Conservation (phyloP, 2,113 vertebrate species). For the Ameiurus melas region DNA sequence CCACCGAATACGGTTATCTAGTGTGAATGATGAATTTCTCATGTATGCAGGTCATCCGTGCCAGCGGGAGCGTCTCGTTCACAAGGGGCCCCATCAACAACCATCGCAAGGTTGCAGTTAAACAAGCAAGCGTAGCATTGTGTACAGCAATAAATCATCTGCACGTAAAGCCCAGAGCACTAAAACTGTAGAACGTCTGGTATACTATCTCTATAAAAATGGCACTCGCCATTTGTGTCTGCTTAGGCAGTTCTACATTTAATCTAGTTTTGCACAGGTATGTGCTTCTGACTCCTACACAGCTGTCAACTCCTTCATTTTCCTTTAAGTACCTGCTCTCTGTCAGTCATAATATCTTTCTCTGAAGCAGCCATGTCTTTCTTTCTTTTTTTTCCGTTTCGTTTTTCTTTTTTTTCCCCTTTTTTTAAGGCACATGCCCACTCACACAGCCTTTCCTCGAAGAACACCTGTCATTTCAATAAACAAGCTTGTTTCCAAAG, state of each 20-base stretch:
- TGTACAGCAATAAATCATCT: conserved; percentile 50
- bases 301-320: conserved; percentile 27
- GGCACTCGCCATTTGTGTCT: conserved; percentile 42
- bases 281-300: conserved; percentile 23
- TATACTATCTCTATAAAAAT: conserved; percentile 47
- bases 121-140: conserved; percentile 48
- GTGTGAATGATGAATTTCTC: conserved; percentile 46
- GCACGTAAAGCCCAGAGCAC: conserved; percentile 43
- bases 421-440: conserved; percentile 14
- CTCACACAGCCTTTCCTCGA: conserved; percentile 4
- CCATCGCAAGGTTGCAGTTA: conserved; percentile 51
- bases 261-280: conserved; percentile 28
- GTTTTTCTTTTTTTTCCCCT: not conserved
- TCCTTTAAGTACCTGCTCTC: conserved; percentile 17
- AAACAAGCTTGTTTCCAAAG: conserved; percentile 11
- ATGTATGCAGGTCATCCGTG: conserved; percentile 47
- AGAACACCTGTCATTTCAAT: conserved; percentile 37
- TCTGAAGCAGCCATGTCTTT: not conserved
- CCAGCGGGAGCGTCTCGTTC: conserved; percentile 41
- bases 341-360: not conserved
- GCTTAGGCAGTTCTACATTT: conserved; percentile 22
- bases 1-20: conserved; percentile 28
- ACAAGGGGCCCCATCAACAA: conserved; percentile 50
- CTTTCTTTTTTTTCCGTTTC: not conserved
- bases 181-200: conserved; percentile 44